Conservation (phyloP, 2,797 vertebrate genomes). For the Lacerta agilis region DNA sequence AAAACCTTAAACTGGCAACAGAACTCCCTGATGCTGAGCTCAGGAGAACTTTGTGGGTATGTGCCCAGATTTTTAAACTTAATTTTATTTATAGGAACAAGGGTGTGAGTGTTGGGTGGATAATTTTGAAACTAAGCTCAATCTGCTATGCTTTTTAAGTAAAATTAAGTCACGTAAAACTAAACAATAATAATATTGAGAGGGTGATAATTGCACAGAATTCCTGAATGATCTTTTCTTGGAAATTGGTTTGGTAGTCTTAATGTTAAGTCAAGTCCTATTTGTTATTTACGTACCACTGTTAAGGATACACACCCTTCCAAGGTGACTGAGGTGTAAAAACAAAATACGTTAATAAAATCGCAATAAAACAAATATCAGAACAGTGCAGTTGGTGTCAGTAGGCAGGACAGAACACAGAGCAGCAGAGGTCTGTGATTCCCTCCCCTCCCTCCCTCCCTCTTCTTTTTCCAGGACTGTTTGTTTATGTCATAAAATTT, state of each 20-base stretch:
- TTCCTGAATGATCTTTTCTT: neutral
- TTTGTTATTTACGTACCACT: neutral
- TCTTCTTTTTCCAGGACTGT: neutral
- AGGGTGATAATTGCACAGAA: too few species aligned
- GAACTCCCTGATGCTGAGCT: constrained; percentile 98
- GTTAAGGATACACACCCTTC: neutral
- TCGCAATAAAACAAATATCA: neutral
- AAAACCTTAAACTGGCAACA: constrained; percentile 96
- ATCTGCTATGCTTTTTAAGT: neutral
- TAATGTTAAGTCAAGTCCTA: neutral
- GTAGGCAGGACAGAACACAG: neutral
- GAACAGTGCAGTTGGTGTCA: neutral
- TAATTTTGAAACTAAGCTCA: neutral
- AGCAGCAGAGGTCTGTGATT: neutral
- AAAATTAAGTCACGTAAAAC: too few species aligned
- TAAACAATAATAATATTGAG: neutral
- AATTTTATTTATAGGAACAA: neutral
- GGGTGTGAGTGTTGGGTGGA: neutral
- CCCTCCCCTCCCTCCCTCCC: neutral
- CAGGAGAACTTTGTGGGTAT: constrained; percentile 96
- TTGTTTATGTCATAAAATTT: too few species aligned
- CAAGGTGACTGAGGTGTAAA: neutral
- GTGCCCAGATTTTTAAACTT: constrained; percentile 5
- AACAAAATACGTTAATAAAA: neutral
- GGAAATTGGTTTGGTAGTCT: neutral